Evolutionary conservation across 2,113 vertebrate genomes (phyloP).

Genomic region (Siniperca knerii): DNA sequence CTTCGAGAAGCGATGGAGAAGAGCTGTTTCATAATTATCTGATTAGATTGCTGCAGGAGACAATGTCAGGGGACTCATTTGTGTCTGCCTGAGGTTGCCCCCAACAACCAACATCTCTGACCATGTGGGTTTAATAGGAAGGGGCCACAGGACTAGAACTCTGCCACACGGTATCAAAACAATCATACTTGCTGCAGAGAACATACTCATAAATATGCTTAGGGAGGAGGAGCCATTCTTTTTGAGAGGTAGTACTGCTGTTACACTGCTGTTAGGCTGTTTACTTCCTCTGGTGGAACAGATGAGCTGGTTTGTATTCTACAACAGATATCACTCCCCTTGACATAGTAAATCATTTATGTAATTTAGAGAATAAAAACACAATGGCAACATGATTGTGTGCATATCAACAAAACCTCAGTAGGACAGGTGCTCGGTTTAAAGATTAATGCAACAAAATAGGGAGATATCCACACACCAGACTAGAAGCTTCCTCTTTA

Average conservation of each 20-base stretch:
- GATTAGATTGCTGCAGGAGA: slow-evolving; percentile 64
- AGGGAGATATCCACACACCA: background rate
- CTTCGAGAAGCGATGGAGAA: slow-evolving; percentile 45
- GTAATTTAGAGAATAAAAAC: background rate
- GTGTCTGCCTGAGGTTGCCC: slow-evolving; percentile 53
- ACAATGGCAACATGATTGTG: background rate
- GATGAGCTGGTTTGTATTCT: slow-evolving; percentile 52
- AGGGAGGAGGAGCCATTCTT: background rate
- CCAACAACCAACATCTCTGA: slow-evolving; percentile 55
- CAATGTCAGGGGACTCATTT: slow-evolving; percentile 60
- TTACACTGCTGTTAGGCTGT: slow-evolving; percentile 12
- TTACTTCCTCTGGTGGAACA: slow-evolving; percentile 11
- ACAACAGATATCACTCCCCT: background rate
- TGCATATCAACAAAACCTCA: background rate
- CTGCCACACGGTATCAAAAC: slow-evolving; percentile 11
- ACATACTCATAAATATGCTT: slow-evolving; percentile 19
- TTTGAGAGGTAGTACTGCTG: background rate
- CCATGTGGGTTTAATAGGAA: slow-evolving; percentile 29
- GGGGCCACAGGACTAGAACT: slow-evolving; percentile 13
- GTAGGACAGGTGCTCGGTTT: background rate
- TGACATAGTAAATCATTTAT: slow-evolving; percentile 19
- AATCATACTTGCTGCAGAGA: slow-evolving; percentile 21
- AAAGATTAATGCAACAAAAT: background rate
- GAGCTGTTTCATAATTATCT: slow-evolving; percentile 63
- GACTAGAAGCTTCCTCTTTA: background rate